Percentiles rank a stretch among this genome's conserved stretches.
phyloP scores from a whole-genome alignment of 2,888 invertebrate species.

The Mechanitis mazaeus region DNA sequence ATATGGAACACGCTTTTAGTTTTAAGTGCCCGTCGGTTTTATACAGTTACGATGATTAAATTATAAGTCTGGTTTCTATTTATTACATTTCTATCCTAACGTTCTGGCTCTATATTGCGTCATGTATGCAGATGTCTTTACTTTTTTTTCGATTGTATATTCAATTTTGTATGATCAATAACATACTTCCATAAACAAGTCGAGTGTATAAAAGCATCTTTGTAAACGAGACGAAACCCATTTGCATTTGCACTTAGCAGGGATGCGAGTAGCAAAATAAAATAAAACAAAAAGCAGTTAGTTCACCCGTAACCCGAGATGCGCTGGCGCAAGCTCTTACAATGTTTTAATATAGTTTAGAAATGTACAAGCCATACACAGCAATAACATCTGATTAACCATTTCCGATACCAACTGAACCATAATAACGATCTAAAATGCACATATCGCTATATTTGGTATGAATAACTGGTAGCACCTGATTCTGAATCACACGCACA shows the following conservation, averaged over 20 bases:
- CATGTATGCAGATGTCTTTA: too few relatives aligned
- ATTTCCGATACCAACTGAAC: background rate
- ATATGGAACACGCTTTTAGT: constrained; percentile 13
- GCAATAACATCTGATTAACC: constrained; percentile 7
- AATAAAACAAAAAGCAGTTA: constrained; percentile 53
- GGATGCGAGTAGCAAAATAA: constrained; percentile 52
- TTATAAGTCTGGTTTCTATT: constrained; percentile 3
- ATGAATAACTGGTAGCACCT: too few relatives aligned
- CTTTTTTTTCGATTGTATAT: constrained; percentile 7
- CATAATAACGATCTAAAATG: background rate
- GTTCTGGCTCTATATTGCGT: too few relatives aligned
- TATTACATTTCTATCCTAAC: background rate
- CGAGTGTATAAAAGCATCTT: constrained; percentile 61
- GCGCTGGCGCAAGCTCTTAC: constrained; percentile 30
- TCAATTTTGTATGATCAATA: constrained; percentile 41
- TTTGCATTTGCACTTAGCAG: constrained; percentile 66
- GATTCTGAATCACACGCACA: background rate
- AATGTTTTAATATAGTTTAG: constrained; percentile 13
- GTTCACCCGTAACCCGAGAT: constrained; percentile 39
- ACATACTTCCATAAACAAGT: constrained; percentile 50
- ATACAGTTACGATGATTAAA: constrained; percentile 1
- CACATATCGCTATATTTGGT: background rate
- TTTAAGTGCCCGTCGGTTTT: constrained; percentile 15
- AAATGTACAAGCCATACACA: constrained; percentile 1
- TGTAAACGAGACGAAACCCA: constrained; percentile 64